A percentile compares a stretch with the other conserved stretches of the same genome.
These are phyloP conservation scores for Tyto alba DNA, from an alignment of 2,113 vertebrate species.

Conservation along the genomic window DNA sequence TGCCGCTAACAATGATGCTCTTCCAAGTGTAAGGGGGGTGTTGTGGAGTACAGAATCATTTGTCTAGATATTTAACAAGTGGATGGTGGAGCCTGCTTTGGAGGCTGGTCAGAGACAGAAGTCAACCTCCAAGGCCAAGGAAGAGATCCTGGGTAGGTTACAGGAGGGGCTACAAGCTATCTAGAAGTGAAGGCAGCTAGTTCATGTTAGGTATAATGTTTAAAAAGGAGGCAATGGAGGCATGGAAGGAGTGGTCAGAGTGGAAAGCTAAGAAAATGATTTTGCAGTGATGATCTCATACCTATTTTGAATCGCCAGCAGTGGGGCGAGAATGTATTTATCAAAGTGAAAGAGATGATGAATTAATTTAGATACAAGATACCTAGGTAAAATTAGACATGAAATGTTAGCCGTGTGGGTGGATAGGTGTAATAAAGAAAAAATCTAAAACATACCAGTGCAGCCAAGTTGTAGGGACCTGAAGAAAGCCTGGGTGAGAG, in stretches of 20 bases:
- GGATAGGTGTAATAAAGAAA: neutral
- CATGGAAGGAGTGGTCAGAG: neutral
- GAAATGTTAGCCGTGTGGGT: neutral
- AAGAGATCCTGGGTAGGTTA: neutral
- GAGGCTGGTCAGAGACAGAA: neutral
- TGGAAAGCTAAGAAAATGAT: neutral
- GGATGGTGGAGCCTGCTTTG: neutral
- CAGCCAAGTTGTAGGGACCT: neutral
- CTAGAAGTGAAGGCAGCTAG: neutral
- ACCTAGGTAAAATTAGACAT: neutral
- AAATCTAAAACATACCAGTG: neutral
- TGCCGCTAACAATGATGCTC: neutral
- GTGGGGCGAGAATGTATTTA: neutral
- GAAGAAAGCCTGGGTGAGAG: neutral
- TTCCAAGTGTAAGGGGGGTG: neutral
- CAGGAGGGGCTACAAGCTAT: neutral
- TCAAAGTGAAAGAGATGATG: neutral
- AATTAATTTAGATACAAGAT: neutral
- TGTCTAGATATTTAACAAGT: neutral
- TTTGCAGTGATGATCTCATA: neutral
- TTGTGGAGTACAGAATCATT: neutral
- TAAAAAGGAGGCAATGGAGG: neutral
- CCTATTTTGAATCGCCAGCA: neutral
- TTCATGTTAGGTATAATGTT: neutral
- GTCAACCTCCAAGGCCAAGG: neutral